These are phyloP conservation scores for Cephalopachus bancanus DNA, from an alignment of 2,797 vertebrate genomes.

Conservation along the genomic window DNA sequence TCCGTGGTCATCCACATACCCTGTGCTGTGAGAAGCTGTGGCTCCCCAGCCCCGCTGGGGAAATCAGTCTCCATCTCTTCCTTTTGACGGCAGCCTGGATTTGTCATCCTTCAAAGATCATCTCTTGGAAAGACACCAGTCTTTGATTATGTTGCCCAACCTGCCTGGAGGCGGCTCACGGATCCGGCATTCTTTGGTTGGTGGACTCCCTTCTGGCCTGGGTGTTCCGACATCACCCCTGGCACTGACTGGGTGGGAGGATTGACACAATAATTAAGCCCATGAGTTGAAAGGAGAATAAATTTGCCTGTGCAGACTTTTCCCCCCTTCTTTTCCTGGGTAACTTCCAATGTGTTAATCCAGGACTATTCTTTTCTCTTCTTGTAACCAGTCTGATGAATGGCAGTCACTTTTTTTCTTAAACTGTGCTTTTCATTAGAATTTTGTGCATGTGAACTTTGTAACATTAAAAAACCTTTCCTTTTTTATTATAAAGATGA, in stretches of 20 bases:
- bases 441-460: background rate
- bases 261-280: slow-evolving; percentile 22
- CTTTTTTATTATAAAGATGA: background rate
- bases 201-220: background rate
- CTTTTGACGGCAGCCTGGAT: background rate
- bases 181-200: background rate
- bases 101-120: background rate
- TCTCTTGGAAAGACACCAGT: slow-evolving; percentile 46
- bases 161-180: background rate
- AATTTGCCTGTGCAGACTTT: background rate
- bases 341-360: slow-evolving; percentile 8
- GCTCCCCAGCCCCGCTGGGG: background rate
- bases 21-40: background rate
- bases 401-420: background rate
- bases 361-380: background rate
- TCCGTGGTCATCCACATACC: background rate
- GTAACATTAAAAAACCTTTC: background rate
- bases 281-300: slow-evolving; percentile 10
- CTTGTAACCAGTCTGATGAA: background rate
- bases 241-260: slow-evolving; percentile 26
- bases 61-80: background rate
- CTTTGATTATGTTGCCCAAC: background rate
- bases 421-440: background rate
- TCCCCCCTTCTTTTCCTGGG: background rate
- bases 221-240: background rate